phyloP scores from a whole-genome alignment of 2,888 invertebrate species.

The Zygothrica quintamaculata region DNA sequence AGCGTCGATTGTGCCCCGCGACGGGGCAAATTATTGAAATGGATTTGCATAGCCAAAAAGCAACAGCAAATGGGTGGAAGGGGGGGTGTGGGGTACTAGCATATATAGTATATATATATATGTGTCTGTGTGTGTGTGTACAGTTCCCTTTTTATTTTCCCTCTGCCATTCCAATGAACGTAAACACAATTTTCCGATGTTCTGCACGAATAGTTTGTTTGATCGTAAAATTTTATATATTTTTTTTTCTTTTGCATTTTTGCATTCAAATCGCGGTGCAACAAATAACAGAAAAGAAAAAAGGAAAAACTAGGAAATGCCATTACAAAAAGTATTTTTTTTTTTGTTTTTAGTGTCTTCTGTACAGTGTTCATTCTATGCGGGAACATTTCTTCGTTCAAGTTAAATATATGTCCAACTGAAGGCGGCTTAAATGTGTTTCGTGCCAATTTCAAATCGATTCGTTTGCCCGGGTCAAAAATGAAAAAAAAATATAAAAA shows the following conservation, averaged over 20 bases:
- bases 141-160: conserved; percentile 30
- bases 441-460: conserved; percentile 29
- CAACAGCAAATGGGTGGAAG: not conserved
- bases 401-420: conserved; percentile 14
- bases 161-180: conserved; percentile 63
- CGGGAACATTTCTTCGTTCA: too few relatives aligned
- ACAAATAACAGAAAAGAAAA: too few relatives aligned
- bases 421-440: conserved; percentile 36
- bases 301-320: conserved; percentile 56
- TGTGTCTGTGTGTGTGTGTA: too few relatives aligned
- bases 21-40: conserved; percentile 74
- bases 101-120: too few relatives aligned
- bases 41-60: conserved; percentile 49
- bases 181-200: conserved; percentile 77
- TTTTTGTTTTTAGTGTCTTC: conserved; percentile 12
- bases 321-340: conserved; percentile 47
- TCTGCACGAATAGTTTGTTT: conserved; percentile 80
- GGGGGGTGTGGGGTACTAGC: too few relatives aligned
- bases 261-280: conserved; percentile 71
- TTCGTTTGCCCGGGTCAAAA: conserved; percentile 34
- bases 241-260: too few relatives aligned
- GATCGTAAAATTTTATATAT: conserved; percentile 78
- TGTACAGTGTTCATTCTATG: too few relatives aligned
- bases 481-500: too few relatives aligned
- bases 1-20: conserved; percentile 64